Conservation (phyloP, 2,797 vertebrate genomes). For the Pelochelys cantorii region DNA sequence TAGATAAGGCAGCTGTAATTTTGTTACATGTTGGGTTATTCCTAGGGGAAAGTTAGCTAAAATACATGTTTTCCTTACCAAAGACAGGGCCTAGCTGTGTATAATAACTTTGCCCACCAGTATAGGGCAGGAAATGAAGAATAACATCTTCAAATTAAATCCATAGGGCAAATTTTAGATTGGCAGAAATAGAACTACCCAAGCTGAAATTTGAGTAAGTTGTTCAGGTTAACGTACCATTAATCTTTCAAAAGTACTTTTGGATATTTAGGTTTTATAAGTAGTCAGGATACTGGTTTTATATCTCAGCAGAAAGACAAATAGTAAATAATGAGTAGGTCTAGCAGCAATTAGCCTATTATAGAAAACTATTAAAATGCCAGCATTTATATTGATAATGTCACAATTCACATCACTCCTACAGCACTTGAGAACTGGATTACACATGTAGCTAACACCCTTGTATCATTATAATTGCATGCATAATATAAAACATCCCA, state of each 20-base stretch:
- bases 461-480: slow-evolving; percentile 40
- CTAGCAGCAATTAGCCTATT: slow-evolving; percentile 44
- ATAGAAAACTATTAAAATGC: slow-evolving; percentile 50
- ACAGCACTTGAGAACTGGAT: neutral
- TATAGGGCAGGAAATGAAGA: neutral
- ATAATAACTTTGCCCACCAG: neutral
- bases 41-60: neutral
- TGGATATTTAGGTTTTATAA: slow-evolving; percentile 70
- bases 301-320: slow-evolving; percentile 35
- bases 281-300: slow-evolving; percentile 39
- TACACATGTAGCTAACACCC: slow-evolving; percentile 48
- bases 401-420: slow-evolving; percentile 30
- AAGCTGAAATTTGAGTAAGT: slow-evolving; percentile 47
- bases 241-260: slow-evolving; percentile 32
- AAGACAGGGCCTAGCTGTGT: neutral
- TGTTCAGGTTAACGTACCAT: slow-evolving; percentile 32
- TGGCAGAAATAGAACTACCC: slow-evolving; percentile 65
- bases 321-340: slow-evolving; percentile 33
- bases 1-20: neutral
- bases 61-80: neutral
- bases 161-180: slow-evolving; percentile 48
- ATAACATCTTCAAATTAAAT: slow-evolving; percentile 57
- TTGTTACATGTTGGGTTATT: neutral
- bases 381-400: slow-evolving; percentile 24
- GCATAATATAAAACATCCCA: slow-evolving; percentile 25